Base-by-base conservation (phyloP, 2,797 vertebrate species). In the Cirrhinus molitorella region DNA sequence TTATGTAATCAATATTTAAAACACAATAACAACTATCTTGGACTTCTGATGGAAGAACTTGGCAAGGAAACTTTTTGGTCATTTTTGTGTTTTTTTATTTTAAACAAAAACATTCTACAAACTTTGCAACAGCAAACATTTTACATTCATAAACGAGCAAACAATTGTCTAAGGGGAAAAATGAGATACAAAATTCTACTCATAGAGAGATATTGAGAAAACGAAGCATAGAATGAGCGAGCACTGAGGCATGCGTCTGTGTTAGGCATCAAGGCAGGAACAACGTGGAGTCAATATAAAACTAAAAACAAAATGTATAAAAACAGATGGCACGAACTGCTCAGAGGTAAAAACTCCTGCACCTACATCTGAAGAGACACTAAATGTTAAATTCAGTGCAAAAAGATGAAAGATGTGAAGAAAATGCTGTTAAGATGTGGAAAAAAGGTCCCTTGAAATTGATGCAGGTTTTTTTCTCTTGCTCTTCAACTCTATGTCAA, bases 41-140 rank as follows among this genome's bases (percentile, higher is more conserved):
- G 6, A 34, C 19, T 14, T 73, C 19, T 34, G 49, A 37, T n/a
- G 71, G 49, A 73, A 14, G 5, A 53, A 73, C 17, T 13, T 34
- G 71, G 2, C 14, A 53, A 3, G 19, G 5, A 73, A 51, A 51
- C 17, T 8, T 51, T 51, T 72, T 72, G 8, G 53, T 75, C 13
- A 28, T 25, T 37, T 8, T 21, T 19, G 90, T 92, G 93, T 93
- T 92, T 76, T 89, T 95, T 94, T 94, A 93, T 94, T 95, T 92
- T 59, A 91, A 93, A 92, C 59, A 73, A 40, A 75, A 85, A 92
- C 90, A 89, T 89, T 92, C 75, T 89, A 94, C 92, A 94, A 87
- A 76, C 71, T 86, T 88, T 81, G 88, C 89, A 92, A 90, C 88
- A 87, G 84, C 87, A 87, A 80, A 91, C 86, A 92, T 89, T 86